phyloP scores from a whole-genome alignment of 2,888 invertebrate species.

The Chaetogeoica ovagalla region DNA sequence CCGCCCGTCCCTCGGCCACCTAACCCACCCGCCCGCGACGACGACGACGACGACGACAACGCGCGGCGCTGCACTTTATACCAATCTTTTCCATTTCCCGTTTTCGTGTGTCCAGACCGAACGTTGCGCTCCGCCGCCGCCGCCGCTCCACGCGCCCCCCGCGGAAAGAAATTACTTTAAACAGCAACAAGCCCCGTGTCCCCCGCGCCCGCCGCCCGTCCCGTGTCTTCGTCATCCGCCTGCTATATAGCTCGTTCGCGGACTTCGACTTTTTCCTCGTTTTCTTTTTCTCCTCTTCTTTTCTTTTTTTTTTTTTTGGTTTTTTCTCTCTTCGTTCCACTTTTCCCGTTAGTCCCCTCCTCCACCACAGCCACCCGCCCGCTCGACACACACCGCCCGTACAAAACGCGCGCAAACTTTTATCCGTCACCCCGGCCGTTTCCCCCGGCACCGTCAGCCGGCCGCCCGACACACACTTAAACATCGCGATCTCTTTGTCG shows the following conservation, averaged over 20 bases:
- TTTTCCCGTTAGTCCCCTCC: background rate
- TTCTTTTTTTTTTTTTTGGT: too few species aligned
- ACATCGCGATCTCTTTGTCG: conserved; percentile 22
- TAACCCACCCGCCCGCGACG: background rate
- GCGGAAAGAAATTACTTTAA: conserved; percentile 47
- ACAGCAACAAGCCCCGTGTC: conserved; percentile 34
- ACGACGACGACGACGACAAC: background rate
- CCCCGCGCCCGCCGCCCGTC: background rate
- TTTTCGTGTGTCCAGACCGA: conserved; percentile 52
- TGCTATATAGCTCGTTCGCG: conserved; percentile 20
- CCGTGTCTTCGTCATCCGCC: background rate
- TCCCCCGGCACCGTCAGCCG: background rate
- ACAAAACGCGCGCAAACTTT: background rate
- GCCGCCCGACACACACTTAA: conserved; percentile 11
- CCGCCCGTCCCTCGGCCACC: background rate
- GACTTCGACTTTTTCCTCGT: conserved; percentile 46
- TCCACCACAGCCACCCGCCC: background rate
- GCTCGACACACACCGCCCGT: too few species aligned
- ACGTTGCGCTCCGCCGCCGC: conserved; percentile 21
- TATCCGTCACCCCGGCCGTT: background rate
- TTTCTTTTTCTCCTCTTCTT: conserved; percentile 24
- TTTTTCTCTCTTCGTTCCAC: conserved; percentile 3
- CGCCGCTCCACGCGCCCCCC: background rate
- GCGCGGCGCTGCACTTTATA: conserved; percentile 47
- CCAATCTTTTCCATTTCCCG: conserved; percentile 53